Percentiles rank a stretch among this genome's conserved stretches.
These are phyloP conservation scores for Aelia acuminata DNA, from an alignment of 2,888 invertebrate genomes.

Conservation along the genomic window DNA sequence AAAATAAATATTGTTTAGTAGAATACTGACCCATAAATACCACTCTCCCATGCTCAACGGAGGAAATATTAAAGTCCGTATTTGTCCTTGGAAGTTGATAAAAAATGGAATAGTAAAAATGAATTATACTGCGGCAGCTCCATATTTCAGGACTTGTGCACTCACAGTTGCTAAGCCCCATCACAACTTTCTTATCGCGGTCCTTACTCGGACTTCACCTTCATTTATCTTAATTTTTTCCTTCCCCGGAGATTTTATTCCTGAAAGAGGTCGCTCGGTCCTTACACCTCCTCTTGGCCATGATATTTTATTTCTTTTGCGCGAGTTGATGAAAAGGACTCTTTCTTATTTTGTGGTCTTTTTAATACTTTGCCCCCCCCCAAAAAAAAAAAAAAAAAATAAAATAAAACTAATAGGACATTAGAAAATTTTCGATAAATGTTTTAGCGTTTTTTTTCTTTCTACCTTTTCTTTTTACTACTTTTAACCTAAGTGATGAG, in stretches of 20 bases:
- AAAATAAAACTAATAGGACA: too few species aligned
- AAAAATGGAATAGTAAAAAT: slow-evolving; percentile 32
- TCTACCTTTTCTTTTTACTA: too few species aligned
- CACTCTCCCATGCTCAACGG: not conserved
- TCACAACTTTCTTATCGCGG: slow-evolving; percentile 22
- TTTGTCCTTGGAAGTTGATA: slow-evolving; percentile 24
- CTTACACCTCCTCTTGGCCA: not conserved
- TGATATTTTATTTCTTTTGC: not conserved
- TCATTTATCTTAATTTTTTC: slow-evolving; percentile 43
- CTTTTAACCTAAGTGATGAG: too few species aligned
- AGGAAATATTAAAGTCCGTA: not conserved
- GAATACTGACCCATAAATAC: not conserved
- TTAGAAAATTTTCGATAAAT: too few species aligned
- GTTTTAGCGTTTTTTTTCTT: too few species aligned
- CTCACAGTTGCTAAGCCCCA: not conserved
- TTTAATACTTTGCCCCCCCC: too few species aligned
- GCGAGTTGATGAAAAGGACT: not conserved
- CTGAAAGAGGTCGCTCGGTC: not conserved
- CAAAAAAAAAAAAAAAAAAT: too few species aligned
- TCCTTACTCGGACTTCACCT: not conserved
- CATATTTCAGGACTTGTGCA: slow-evolving; percentile 7
- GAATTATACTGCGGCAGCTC: slow-evolving; percentile 29
- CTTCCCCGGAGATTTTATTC: slow-evolving; percentile 10
- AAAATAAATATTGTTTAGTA: not conserved
- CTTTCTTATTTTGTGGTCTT: not conserved